A percentile compares a stretch with the other conserved stretches of the same genome.
Conservation (phyloP, 2,797 vertebrate species). For the Tangara arthus region DNA sequence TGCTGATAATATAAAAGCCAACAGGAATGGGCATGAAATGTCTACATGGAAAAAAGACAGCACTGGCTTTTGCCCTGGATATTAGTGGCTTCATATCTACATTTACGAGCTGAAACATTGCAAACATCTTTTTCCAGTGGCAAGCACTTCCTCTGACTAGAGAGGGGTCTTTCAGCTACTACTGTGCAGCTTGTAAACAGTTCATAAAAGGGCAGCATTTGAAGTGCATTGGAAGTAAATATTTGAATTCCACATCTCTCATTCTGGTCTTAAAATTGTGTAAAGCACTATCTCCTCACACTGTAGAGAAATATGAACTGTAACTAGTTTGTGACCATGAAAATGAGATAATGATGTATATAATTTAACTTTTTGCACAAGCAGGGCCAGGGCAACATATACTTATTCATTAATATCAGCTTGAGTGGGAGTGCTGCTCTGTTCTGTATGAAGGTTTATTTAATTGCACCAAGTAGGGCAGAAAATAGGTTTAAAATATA, state of each 20-base stretch:
- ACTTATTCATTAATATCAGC: background rate
- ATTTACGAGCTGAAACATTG: background rate
- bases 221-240: background rate
- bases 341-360: background rate
- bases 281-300: background rate
- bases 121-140: background rate
- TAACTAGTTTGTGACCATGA: background rate
- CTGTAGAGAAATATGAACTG: background rate
- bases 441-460: background rate
- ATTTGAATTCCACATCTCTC: background rate
- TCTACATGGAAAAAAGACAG: background rate
- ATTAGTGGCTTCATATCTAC: background rate
- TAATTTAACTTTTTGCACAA: background rate
- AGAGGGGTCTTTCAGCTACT: background rate
- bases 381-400: background rate
- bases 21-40: background rate
- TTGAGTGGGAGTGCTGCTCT: background rate
- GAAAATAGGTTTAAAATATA: background rate
- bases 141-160: background rate
- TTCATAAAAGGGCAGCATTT: background rate
- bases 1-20: background rate
- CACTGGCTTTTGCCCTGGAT: background rate
- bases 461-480: background rate
- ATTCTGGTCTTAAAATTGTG: background rate
- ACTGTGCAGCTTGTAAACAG: background rate